Conservation (phyloP, 2,113 vertebrate genomes). For the Anarrhichthys ocellatus region DNA sequence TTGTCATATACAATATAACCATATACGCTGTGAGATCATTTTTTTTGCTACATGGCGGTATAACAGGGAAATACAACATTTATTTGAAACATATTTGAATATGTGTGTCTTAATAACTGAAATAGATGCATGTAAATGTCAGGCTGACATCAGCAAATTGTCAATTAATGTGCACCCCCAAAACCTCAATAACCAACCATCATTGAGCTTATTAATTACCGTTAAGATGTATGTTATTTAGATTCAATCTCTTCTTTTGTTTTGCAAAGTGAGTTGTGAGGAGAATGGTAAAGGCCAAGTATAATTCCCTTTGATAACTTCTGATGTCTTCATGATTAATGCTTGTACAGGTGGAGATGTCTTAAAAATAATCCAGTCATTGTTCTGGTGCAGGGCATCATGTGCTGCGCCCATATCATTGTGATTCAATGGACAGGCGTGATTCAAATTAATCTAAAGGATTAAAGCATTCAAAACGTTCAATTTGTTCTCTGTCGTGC, state of each 20-base stretch:
- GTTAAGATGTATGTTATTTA: background rate
- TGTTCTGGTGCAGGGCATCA: background rate
- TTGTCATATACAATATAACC: background rate
- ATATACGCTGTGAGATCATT: background rate
- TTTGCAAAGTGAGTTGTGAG: background rate
- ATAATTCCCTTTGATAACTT: constrained; percentile 4
- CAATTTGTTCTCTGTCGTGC: constrained; percentile 25
- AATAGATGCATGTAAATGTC: background rate
- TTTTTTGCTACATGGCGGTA: background rate
- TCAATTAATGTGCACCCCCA: background rate
- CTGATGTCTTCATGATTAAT: constrained; percentile 14
- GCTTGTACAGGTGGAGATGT: constrained; percentile 2
- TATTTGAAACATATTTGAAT: background rate
- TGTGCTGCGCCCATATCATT: constrained; percentile 33
- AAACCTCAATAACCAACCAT: background rate
- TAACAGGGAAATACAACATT: background rate
- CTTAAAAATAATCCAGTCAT: constrained; percentile 6
- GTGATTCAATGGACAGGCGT: constrained; percentile 63
- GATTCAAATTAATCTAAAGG: constrained; percentile 59
- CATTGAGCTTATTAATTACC: background rate
- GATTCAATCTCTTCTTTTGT: background rate
- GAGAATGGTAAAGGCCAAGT: background rate
- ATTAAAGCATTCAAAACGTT: constrained; percentile 49
- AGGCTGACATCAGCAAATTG: background rate
- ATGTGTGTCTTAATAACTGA: background rate